Percentiles rank a stretch among this genome's conserved stretches.
phyloP scores from a whole-genome alignment of 1,140 invertebrate genomes.

The Vanessa tameamea region DNA sequence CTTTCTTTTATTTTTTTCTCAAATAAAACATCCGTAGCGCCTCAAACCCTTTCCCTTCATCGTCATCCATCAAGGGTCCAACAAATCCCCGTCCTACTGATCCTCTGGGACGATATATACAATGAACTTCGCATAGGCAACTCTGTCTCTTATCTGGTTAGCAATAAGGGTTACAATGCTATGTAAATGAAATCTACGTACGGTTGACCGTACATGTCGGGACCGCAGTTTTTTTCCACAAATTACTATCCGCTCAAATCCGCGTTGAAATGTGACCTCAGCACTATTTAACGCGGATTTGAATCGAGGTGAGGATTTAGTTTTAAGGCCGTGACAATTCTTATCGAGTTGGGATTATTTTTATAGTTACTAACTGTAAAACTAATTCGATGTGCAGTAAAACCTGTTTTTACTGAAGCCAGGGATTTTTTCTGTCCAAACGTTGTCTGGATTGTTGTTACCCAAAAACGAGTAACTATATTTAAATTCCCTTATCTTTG shows the following conservation, averaged over 20 bases:
- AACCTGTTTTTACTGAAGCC: too few species aligned
- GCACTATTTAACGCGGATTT: constrained; percentile 37
- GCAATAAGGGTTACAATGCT: constrained; percentile 17
- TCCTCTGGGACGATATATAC: constrained; percentile 36
- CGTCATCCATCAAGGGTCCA: constrained; percentile 42
- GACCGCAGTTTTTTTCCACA: constrained; percentile 36
- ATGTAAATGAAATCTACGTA: constrained; percentile 13
- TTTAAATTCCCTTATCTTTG: too few species aligned
- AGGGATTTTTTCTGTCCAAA: too few species aligned
- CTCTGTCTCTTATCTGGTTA: constrained; percentile 1
- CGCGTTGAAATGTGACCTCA: constrained; percentile 49
- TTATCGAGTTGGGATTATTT: neutral
- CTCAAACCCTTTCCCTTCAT: constrained; percentile 28
- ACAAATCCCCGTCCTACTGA: constrained; percentile 45
- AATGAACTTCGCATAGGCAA: constrained; percentile 2
- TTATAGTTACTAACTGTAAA: neutral
- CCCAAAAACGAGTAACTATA: too few species aligned
- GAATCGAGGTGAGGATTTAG: constrained; percentile 22
- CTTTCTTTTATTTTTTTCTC: neutral
- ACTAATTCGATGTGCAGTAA: too few species aligned
- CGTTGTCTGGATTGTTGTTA: too few species aligned
- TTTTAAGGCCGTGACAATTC: constrained; percentile 7
- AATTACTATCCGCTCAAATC: constrained; percentile 50
- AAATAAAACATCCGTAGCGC: constrained; percentile 19
- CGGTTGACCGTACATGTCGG: constrained; percentile 21